phyloP scores from a whole-genome alignment of 2,113 vertebrate species.

The Rana temporaria region DNA sequence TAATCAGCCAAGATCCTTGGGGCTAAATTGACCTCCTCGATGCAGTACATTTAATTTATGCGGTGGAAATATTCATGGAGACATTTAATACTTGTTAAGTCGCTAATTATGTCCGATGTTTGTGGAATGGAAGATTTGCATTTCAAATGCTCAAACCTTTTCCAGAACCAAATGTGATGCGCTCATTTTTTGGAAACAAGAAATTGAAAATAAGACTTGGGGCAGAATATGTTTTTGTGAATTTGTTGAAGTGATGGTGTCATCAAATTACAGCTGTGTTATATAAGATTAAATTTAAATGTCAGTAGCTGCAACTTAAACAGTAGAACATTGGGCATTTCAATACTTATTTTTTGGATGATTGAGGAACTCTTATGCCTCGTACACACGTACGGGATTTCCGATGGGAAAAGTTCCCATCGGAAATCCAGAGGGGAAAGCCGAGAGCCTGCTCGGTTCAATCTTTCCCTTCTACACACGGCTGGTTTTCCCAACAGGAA shows the following conservation, averaged over 20 bases:
- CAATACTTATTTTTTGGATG: too few species aligned
- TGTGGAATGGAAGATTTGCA: background rate
- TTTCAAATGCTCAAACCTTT: background rate
- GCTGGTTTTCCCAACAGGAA: too few species aligned
- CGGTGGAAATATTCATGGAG: conserved; percentile 17
- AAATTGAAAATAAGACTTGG: too few species aligned
- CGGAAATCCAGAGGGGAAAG: too few species aligned
- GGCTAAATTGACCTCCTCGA: background rate
- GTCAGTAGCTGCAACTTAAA: too few species aligned
- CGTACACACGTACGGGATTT: too few species aligned
- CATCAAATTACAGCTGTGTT: background rate
- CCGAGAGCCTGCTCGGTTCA: too few species aligned
- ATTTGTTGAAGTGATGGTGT: background rate
- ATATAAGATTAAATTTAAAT: too few species aligned
- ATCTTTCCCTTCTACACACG: too few species aligned
- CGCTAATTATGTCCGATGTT: background rate
- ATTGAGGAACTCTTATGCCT: too few species aligned
- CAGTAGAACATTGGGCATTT: too few species aligned
- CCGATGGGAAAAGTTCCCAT: too few species aligned
- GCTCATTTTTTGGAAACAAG: background rate
- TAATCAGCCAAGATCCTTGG: background rate
- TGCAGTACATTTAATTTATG: background rate
- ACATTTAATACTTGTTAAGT: background rate
- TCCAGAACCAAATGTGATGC: background rate
- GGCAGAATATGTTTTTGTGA: background rate